Evolutionary conservation across 2,888 invertebrate genomes (phyloP).

Genomic region (Thymelicus lineola): DNA sequence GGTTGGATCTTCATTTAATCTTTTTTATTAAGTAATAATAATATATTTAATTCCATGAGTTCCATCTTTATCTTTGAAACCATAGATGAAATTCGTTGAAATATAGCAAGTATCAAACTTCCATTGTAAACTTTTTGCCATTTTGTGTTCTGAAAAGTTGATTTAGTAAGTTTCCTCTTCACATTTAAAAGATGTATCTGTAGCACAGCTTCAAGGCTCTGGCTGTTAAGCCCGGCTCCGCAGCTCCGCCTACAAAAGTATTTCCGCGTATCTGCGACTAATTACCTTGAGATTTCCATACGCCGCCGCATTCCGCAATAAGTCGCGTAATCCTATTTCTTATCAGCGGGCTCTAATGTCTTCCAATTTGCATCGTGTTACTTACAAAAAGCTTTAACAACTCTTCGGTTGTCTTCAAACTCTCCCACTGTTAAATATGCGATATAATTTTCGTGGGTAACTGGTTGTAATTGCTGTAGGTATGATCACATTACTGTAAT

Average conservation of each 20-base stretch:
- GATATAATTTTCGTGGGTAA: not conserved
- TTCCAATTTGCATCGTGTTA: slow-evolving; percentile 74
- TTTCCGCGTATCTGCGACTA: slow-evolving; percentile 51
- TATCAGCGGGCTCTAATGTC: slow-evolving; percentile 78
- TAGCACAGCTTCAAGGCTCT: too few species aligned
- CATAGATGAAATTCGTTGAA: too few species aligned
- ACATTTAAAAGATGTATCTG: too few species aligned
- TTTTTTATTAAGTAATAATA: not conserved
- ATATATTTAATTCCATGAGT: too few species aligned
- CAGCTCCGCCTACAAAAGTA: slow-evolving; percentile 10
- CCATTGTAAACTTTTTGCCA: too few species aligned
- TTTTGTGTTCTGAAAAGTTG: too few species aligned
- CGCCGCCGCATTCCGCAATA: slow-evolving; percentile 53
- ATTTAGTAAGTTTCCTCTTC: too few species aligned
- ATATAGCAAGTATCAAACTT: too few species aligned
- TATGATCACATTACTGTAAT: not conserved
- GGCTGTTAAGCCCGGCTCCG: not conserved
- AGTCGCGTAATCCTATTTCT: slow-evolving; percentile 77
- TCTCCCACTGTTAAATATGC: not conserved
- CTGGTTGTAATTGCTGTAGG: not conserved
- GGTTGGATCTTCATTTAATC: not conserved
- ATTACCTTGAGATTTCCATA: slow-evolving; percentile 69
- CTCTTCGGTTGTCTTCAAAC: slow-evolving; percentile 41
- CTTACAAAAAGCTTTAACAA: slow-evolving; percentile 58
- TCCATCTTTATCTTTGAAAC: too few species aligned